phyloP scores from a whole-genome alignment of 1,140 invertebrate species.

The Ridgeia piscesae region DNA sequence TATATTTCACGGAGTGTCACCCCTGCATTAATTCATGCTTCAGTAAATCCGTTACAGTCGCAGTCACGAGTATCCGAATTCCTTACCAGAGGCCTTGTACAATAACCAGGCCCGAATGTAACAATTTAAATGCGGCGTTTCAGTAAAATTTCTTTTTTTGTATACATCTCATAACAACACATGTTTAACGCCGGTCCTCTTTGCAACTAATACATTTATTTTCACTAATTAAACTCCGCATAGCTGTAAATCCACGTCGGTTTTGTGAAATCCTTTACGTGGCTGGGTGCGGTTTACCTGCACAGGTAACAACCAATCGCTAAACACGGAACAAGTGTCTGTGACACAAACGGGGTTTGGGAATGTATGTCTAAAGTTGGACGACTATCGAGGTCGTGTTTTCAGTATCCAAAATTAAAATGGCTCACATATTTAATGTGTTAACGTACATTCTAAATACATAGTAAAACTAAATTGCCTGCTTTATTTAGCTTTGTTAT shows the following conservation, averaged over 20 bases:
- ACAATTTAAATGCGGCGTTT: not conserved
- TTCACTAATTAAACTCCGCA: not conserved
- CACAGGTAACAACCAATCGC: constrained; percentile 3
- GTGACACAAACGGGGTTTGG: not conserved
- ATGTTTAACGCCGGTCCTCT: not conserved
- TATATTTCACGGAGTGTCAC: not conserved
- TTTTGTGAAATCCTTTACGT: not conserved
- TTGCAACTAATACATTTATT: not conserved
- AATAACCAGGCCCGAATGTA: not conserved
- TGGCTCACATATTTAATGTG: not conserved
- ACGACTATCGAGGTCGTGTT: not conserved
- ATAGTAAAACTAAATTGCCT: not conserved
- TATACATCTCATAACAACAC: not conserved
- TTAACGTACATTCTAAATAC: not conserved
- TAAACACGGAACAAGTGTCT: constrained; percentile 5
- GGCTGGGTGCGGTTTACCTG: not conserved
- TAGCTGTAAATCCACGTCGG: not conserved
- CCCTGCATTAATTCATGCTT: not conserved
- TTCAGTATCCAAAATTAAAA: not conserved
- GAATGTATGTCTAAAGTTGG: not conserved
- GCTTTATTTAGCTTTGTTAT: not conserved
- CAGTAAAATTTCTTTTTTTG: not conserved
- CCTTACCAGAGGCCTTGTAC: not conserved
- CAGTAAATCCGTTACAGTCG: constrained; percentile 4
- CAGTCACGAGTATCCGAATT: not conserved